Base-by-base conservation (phyloP, 2,797 vertebrate genomes). In the Mionectes olivaceus region DNA sequence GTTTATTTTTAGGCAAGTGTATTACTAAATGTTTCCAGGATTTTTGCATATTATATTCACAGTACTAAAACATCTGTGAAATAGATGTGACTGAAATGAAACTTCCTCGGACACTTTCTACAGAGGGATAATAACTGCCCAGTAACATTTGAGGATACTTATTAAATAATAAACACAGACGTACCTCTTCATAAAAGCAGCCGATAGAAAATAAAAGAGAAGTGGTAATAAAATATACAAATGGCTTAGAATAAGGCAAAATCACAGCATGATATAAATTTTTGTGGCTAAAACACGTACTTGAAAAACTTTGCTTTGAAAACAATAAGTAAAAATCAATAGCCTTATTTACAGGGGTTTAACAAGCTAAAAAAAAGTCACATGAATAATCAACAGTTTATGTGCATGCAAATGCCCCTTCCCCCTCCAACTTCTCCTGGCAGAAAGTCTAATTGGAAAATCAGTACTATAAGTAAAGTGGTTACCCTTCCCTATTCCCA, bases 1-100 rank as follows among this genome's bases (percentile, higher is more conserved):
- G 97, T 98, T 98, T 98, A 98, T 97, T 97, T 97, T 97, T 93
- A 98, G 97, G 93, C 95, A 97, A 97, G 96, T 97, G 96, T 87
- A 96, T 97, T 98, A 97, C 97, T 96, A 97, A 98, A 97, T 91
- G 94, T 98, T 98, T 97, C 96, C 95, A 98, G 95, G 83, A 92
- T 97, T 97, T 97, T 97, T 96, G 95, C 88, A 96, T 96, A 95
- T 97, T 97, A 96, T 97, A 97, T 96, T 96, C 96, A 94, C 68
- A 81, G 93, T 16, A 74, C 91, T 97, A 94, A 97, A 97, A 97
- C 97, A 97, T 97, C 95, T 98, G 97, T 96, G 97, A 97, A 97
- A 96, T 95, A 96, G 97, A 96, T 97, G 95, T 89, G 95, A 96
- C 94, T 88, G 91, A 93, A 97, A 96, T 92, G 73, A 93, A 97